A percentile compares a stretch with the other conserved stretches of the same genome.
phyloP scores from a whole-genome alignment of 2,797 vertebrate genomes.

The Micrastur ruficollis region DNA sequence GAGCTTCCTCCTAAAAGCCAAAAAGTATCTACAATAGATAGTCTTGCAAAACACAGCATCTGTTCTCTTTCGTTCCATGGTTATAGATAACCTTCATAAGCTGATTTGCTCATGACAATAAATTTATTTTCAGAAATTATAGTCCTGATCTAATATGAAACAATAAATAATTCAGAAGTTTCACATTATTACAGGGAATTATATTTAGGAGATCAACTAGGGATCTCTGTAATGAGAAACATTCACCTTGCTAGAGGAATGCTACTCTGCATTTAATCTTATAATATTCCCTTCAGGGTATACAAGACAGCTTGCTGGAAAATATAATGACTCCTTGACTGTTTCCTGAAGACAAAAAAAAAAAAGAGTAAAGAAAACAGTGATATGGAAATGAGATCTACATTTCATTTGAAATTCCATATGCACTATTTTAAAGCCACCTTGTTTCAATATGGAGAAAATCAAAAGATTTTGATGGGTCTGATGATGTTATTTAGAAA shows the following conservation, averaged over 20 bases:
- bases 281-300: slow-evolving; percentile 77
- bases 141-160: slow-evolving; percentile 76
- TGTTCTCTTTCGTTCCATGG: slow-evolving; percentile 65
- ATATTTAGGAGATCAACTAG: slow-evolving; percentile 76
- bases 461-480: slow-evolving; percentile 48
- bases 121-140: slow-evolving; percentile 78
- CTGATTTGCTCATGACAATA: slow-evolving; percentile 73
- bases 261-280: slow-evolving; percentile 76
- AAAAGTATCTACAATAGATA: slow-evolving; percentile 48
- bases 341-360: slow-evolving; percentile 48
- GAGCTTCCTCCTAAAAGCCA: slow-evolving; percentile 35
- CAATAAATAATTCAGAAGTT: slow-evolving; percentile 81
- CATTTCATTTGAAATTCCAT: slow-evolving; percentile 62
- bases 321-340: slow-evolving; percentile 70
- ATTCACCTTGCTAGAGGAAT: slow-evolving; percentile 76
- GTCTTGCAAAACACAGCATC: slow-evolving; percentile 49
- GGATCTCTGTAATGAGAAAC: slow-evolving; percentile 75
- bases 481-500: slow-evolving; percentile 15
- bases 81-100: slow-evolving; percentile 73
- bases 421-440: slow-evolving; percentile 44
- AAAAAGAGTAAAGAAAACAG: slow-evolving; percentile 66
- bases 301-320: slow-evolving; percentile 74
- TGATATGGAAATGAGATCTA: slow-evolving; percentile 67
- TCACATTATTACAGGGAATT: slow-evolving; percentile 77
- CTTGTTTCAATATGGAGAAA: slow-evolving; percentile 62